Evolutionary conservation across 2,113 vertebrate genomes (phyloP), one percentile per base, ranked within the genome.

Genomic region (Empidonax alnorum): DNA sequence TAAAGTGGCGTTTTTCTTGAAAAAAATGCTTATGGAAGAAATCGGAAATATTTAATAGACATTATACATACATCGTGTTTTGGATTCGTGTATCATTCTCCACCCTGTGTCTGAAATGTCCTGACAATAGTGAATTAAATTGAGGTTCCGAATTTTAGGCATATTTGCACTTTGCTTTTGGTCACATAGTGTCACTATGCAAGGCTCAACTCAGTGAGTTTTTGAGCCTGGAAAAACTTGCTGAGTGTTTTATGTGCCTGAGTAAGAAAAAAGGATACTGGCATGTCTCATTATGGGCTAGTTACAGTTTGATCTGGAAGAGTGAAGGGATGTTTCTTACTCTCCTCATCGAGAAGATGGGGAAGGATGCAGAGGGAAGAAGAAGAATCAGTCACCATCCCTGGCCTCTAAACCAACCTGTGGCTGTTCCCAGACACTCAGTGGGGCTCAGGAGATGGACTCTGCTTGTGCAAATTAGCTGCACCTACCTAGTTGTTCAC

Each of bases 151-250:
- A 93, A 71, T 78, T 84, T 52, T 52, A 87, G 61, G 39, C 25
- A 50, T 39, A 46, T 84, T 81, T 84, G 33, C 33, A 55, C 19
- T 81, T 73, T 55, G 16, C 23, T 79, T 84, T 78, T 68, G 53
- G 28, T 44, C 49, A 39, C 1, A 0, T 14, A 71, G 30, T 19
- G 30, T 85, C 46, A 81, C 24, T 6, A 42, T 1, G 3, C 18
- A 90, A 85, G 53, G n/a, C 39, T 78, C 7, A 17, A 10, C 25
- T 49, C 44, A 31, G 21, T 3, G 9, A 65, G 46, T 49, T 85
- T 68, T 75, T 61, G 66, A 79, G n/a, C 13, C 47, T 72, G 8
- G 56, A 81, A 95, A 75, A 87, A 41, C 14, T 61, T 10, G 0
- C 35, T 46, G 62, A 68, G 19, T 42, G 17, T 86, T 90, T 63